Conservation (phyloP, 1,140 invertebrate species). For the Diorhabda carinulata region DNA sequence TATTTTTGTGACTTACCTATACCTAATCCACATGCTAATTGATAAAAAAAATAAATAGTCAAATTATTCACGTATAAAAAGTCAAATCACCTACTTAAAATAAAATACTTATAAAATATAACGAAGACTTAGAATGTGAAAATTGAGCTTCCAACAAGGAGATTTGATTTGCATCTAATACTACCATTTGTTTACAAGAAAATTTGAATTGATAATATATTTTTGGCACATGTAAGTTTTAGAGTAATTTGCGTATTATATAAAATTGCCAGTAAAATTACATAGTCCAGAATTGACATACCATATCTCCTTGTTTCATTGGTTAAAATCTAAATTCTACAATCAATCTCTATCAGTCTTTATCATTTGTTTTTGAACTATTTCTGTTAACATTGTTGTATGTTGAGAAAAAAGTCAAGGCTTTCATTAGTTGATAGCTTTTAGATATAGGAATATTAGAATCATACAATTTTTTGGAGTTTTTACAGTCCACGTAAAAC, state of each 20-base stretch:
- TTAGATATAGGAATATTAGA: conserved; percentile 87
- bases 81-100: background rate
- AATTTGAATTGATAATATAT: background rate
- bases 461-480: conserved; percentile 73
- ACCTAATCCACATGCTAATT: no score
- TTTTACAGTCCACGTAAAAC: conserved; percentile 86
- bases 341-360: conserved; percentile 19
- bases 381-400: conserved; percentile 62
- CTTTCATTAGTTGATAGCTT: conserved; percentile 87
- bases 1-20: no score
- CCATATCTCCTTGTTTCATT: background rate
- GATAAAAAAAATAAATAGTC: background rate
- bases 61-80: conserved; percentile 2
- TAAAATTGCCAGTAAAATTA: background rate
- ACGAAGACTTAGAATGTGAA: conserved; percentile 1
- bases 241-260: background rate
- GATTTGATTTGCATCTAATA: conserved; percentile 4
- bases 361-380: conserved; percentile 21
- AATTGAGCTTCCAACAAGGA: background rate
- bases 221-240: background rate
- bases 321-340: conserved; percentile 8
- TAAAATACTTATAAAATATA: conserved; percentile 1
- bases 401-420: conserved; percentile 78
- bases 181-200: background rate
- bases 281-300: background rate